Percentiles rank a stretch among this genome's conserved stretches.
Conservation (phyloP, 2,888 invertebrate genomes). For the Eutolmus rufibarbis region DNA sequence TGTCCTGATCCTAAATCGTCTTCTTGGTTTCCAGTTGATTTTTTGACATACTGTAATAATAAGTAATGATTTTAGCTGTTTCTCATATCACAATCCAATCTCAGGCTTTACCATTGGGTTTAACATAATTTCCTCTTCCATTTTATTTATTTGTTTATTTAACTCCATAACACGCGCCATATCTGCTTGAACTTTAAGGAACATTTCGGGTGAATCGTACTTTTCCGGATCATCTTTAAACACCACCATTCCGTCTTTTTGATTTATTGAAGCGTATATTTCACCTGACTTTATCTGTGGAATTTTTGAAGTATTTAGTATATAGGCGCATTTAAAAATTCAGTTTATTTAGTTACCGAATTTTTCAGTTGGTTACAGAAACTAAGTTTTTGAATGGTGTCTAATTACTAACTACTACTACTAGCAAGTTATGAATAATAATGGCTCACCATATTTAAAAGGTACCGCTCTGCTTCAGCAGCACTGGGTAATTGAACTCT, state of each 20-base stretch:
- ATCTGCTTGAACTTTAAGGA: constrained; percentile 85
- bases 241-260: constrained; percentile 97
- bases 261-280: constrained; percentile 96
- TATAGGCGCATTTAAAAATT: not conserved
- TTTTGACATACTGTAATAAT: constrained; percentile 68
- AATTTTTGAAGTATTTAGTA: not conserved
- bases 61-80: not conserved
- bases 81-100: not conserved
- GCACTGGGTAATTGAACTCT: constrained; percentile 86
- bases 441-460: constrained; percentile 87
- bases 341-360: not conserved
- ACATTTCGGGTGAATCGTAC: constrained; percentile 88
- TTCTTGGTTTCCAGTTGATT: constrained; percentile 69
- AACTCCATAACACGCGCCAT: constrained; percentile 86
- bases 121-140: constrained; percentile 94
- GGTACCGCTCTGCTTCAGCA: constrained; percentile 89
- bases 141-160: constrained; percentile 85
- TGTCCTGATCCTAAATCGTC: constrained; percentile 64
- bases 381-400: not conserved
- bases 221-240: constrained; percentile 96
- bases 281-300: constrained; percentile 92
- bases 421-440: not conserved
- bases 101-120: constrained; percentile 75
- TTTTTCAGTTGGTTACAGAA: not conserved
- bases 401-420: not conserved